These are phyloP conservation scores for Orthosia cruda DNA, from an alignment of 2,888 invertebrate species.

Conservation along the genomic window DNA sequence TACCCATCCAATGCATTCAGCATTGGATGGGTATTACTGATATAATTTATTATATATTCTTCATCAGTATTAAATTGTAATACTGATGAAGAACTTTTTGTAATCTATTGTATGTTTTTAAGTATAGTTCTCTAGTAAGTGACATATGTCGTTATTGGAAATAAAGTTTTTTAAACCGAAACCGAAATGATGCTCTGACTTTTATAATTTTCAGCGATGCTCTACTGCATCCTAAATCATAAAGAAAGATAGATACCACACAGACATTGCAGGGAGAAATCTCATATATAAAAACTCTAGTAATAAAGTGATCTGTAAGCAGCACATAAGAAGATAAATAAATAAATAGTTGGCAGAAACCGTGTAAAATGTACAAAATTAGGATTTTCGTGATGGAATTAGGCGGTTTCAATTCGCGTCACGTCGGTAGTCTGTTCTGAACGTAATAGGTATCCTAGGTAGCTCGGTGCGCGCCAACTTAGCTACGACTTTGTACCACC, in stretches of 20 bases:
- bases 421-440: slow-evolving; percentile 61
- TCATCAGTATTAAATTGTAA: too few relatives aligned
- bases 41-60: too few relatives aligned
- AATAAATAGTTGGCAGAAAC: slow-evolving; percentile 46
- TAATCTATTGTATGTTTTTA: too few relatives aligned
- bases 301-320: slow-evolving; percentile 49
- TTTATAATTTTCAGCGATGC: neutral
- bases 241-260: neutral
- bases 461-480: slow-evolving; percentile 44
- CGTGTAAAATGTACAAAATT: slow-evolving; percentile 58
- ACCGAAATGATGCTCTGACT: neutral
- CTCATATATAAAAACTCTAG: slow-evolving; percentile 28
- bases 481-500: slow-evolving; percentile 33
- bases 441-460: slow-evolving; percentile 60
- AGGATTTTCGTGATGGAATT: slow-evolving; percentile 51
- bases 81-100: too few relatives aligned
- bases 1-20: too few relatives aligned
- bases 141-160: too few relatives aligned
- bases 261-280: slow-evolving; percentile 9
- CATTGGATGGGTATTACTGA: too few relatives aligned
- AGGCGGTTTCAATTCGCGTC: slow-evolving; percentile 55
- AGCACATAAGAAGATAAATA: slow-evolving; percentile 39
- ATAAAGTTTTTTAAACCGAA: too few relatives aligned
- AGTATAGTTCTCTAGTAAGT: too few relatives aligned
- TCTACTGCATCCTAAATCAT: neutral